A percentile compares a stretch with the other conserved stretches of the same genome.
Evolutionary conservation across 1,140 invertebrate genomes (phyloP).

Genomic region (Meloidogyne floridensis): DNA sequence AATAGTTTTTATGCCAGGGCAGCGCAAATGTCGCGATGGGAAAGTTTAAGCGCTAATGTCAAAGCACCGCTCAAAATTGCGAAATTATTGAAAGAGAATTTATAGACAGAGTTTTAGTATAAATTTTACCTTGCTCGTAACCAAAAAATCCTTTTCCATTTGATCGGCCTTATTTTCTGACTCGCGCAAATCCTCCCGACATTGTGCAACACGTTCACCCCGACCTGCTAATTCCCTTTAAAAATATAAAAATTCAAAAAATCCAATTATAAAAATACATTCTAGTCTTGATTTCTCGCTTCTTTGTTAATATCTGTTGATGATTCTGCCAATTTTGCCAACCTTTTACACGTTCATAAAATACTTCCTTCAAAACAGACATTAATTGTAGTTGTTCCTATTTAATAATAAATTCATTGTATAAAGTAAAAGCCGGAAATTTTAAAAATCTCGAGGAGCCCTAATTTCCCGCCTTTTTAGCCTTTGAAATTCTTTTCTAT

Average conservation of each 20-base stretch:
- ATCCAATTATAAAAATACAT: constrained; percentile 65
- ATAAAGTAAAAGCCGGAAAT: neutral
- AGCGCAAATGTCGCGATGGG: no score
- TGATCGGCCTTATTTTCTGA: constrained; percentile 94
- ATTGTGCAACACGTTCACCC: constrained; percentile 76
- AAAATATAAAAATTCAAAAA: neutral
- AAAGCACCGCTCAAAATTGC: no score
- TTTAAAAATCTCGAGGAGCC: neutral
- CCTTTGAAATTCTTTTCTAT: no score
- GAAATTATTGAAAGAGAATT: no score
- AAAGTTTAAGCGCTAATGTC: no score
- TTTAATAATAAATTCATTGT: constrained; percentile 28
- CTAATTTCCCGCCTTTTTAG: no score
- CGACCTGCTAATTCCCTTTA: constrained; percentile 78
- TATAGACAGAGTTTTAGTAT: no score
- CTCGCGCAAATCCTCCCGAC: constrained; percentile 81
- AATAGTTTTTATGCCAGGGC: no score
- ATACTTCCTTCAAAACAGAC: constrained; percentile 77
- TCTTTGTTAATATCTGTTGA: constrained; percentile 88
- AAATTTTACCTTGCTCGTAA: constrained; percentile 81
- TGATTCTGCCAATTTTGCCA: constrained; percentile 98
- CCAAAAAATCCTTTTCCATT: constrained; percentile 75
- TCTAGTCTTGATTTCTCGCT: constrained; percentile 88
- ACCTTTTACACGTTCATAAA: constrained; percentile 93
- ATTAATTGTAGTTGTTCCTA: constrained; percentile 83